A percentile compares a stretch with the other conserved stretches of the same genome.
Conservation (phyloP, 2,113 vertebrate species). For the Turdus rufiventris region DNA sequence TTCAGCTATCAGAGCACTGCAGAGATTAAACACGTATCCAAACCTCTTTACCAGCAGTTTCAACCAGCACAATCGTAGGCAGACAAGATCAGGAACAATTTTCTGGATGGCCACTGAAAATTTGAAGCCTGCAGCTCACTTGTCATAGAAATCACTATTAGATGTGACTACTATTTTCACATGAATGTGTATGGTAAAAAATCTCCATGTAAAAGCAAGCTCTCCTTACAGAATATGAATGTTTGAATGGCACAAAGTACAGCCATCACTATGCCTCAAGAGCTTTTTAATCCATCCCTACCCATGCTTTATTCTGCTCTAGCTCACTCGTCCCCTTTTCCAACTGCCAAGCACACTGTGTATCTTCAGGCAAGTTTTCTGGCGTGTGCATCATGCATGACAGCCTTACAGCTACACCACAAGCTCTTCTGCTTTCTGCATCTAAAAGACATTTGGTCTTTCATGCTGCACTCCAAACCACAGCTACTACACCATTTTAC, state of each 20-base stretch:
- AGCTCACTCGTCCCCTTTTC: not conserved
- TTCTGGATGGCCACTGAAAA: not conserved
- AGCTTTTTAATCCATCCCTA: not conserved
- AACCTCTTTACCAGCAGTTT: not conserved
- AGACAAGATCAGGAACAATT: not conserved
- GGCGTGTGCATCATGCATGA: rapidly evolving
- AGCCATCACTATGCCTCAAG: not conserved
- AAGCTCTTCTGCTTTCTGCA: not conserved
- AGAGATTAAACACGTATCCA: not conserved
- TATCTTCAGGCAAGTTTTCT: not conserved
- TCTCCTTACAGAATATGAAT: not conserved
- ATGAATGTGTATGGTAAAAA: not conserved
- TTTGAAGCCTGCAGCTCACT: not conserved
- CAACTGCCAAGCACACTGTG: rapidly evolving
- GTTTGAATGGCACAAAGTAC: not conserved
- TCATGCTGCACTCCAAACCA: not conserved
- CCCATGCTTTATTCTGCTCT: not conserved
- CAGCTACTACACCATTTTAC: not conserved
- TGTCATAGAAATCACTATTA: not conserved
- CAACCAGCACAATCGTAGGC: not conserved
- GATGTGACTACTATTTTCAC: not conserved
- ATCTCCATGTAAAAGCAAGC: not conserved
- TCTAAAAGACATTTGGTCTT: not conserved
- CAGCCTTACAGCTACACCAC: not conserved
- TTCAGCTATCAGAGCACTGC: not conserved